These are phyloP conservation scores for Homarus gammarus DNA, from an alignment of 2,888 invertebrate genomes.

Conservation along the genomic window DNA sequence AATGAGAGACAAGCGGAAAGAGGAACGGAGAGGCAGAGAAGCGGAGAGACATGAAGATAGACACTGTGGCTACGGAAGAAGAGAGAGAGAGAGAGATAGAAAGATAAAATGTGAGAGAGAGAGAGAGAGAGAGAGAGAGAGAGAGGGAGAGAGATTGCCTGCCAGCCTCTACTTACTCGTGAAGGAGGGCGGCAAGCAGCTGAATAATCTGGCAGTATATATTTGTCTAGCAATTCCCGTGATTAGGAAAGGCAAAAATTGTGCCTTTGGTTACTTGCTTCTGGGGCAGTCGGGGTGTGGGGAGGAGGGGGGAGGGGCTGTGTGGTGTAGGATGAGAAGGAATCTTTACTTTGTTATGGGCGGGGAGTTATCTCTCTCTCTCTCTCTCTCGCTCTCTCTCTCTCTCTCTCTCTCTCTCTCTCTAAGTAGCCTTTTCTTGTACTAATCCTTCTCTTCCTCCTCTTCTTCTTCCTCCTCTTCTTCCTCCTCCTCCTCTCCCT, in stretches of 20 bases:
- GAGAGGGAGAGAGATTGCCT: not conserved
- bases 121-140: not conserved
- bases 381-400: not conserved
- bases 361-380: not conserved
- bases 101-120: not conserved
- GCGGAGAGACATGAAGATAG: no score
- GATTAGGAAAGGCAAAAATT: not conserved
- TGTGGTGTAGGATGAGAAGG: not conserved
- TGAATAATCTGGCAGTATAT: slow-evolving; percentile 15
- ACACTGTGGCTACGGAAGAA: no score
- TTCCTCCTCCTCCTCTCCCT: no score
- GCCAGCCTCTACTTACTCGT: no score
- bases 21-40: no score
- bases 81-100: not conserved
- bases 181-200: not conserved
- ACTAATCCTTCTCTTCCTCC: no score
- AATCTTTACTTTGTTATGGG: no score
- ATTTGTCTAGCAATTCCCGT: slow-evolving; percentile 7
- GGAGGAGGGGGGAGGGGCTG: not conserved
- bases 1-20: no score
- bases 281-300: no score
- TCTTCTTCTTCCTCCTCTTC: no score
- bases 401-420: not conserved
- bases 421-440: not conserved
- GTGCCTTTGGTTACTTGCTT: not conserved